Conservation (phyloP, 2,113 vertebrate species). For the Procapra przewalskii region DNA sequence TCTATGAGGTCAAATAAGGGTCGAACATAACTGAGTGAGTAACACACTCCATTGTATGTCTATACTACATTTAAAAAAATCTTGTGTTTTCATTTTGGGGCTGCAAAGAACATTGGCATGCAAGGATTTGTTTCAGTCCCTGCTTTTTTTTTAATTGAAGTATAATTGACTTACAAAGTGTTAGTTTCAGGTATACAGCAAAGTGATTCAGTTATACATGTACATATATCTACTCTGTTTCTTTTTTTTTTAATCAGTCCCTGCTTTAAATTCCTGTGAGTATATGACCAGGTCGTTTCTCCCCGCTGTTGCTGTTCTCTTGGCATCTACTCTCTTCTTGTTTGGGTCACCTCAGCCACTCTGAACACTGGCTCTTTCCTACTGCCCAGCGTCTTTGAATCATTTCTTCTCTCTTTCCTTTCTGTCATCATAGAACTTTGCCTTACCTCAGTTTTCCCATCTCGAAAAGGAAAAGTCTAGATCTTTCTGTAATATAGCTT, state of each 20-base stretch:
- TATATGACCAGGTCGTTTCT: background rate
- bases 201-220: background rate
- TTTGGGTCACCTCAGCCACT: background rate
- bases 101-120: background rate
- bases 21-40: background rate
- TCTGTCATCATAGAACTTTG: background rate
- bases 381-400: background rate
- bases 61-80: background rate
- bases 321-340: rapidly evolving
- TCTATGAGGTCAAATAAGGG: background rate
- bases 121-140: background rate
- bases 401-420: background rate
- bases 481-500: conserved; percentile 28
- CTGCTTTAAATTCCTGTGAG: background rate
- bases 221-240: background rate
- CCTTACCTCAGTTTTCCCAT: background rate
- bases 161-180: background rate
- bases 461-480: background rate
- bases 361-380: background rate
- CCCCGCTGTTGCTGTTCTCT: rapidly evolving
- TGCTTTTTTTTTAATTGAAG: background rate
- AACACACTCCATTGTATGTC: background rate
- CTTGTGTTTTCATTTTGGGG: background rate
- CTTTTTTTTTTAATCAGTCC: background rate
- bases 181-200: background rate